Evolutionary conservation across 2,113 vertebrate species (phyloP).

Genomic region (Oriolus oriolus): DNA sequence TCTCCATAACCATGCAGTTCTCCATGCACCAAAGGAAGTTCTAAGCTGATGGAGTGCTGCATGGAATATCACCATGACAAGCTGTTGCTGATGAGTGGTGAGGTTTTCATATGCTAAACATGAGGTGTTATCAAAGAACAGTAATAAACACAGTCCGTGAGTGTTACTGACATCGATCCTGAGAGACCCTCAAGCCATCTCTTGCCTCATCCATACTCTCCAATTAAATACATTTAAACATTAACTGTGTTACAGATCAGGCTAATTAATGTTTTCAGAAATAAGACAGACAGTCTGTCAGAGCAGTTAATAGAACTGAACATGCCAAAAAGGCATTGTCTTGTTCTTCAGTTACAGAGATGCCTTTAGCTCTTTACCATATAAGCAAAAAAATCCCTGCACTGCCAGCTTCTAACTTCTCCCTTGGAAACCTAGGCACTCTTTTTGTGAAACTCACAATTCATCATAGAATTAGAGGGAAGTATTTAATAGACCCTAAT

Average conservation of each 20-base stretch:
- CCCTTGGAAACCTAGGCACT: not conserved
- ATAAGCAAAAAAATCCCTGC: not conserved
- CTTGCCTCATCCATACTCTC: not conserved
- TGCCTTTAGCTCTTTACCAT: not conserved
- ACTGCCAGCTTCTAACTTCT: not conserved
- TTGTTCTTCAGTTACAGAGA: not conserved
- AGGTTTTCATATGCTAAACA: not conserved
- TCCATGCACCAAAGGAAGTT: not conserved
- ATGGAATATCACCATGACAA: not conserved
- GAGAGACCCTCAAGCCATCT: not conserved
- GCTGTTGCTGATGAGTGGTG: not conserved
- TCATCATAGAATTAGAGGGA: not conserved
- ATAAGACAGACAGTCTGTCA: not conserved
- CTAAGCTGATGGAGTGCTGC: not conserved
- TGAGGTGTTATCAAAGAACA: not conserved
- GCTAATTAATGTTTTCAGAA: not conserved
- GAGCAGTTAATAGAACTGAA: not conserved
- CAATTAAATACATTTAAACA: not conserved
- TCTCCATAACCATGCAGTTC: not conserved
- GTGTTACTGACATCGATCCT: not conserved
- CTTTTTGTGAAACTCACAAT: not conserved
- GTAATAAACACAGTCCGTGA: not conserved
- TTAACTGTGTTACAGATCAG: not conserved
- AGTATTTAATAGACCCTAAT: not conserved
- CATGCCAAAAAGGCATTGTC: not conserved